A percentile compares a stretch with the other conserved stretches of the same genome.
Conservation (phyloP, 2,888 invertebrate genomes). For the Microctonus brassicae region DNA sequence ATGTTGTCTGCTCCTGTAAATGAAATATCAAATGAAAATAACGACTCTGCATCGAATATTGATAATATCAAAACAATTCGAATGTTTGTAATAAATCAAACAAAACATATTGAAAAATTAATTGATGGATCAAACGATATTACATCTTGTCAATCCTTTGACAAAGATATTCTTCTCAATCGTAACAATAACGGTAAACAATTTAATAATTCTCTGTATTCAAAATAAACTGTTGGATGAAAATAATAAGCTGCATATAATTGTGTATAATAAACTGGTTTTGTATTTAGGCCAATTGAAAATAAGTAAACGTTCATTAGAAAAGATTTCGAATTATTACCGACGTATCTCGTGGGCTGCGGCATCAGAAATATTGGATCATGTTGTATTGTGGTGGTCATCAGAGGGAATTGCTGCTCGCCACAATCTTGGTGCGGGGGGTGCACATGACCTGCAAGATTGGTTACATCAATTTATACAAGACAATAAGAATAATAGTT, state of each 20-base stretch:
- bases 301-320: conserved; percentile 74
- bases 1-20: not conserved
- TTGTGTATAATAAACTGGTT: no score
- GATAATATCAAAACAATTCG: conserved; percentile 74
- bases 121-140: conserved; percentile 74
- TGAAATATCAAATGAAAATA: conserved; percentile 55
- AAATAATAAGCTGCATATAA: no score
- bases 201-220: no score
- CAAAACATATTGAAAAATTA: conserved; percentile 76
- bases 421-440: conserved; percentile 61
- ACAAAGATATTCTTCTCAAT: conserved; percentile 75
- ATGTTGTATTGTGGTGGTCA: conserved; percentile 88
- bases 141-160: conserved; percentile 74
- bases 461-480: conserved; percentile 63
- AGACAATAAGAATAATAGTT: conserved; percentile 50
- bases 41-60: conserved; percentile 62
- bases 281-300: no score
- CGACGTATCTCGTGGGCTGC: conserved; percentile 85
- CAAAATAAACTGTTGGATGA: no score
- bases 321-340: conserved; percentile 79
- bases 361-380: conserved; percentile 84
- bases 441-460: conserved; percentile 59
- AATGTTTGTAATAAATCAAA: conserved; percentile 77
- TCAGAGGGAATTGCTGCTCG: conserved; percentile 79
- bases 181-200: conserved; percentile 65